Evolutionary conservation across 2,797 vertebrate species (phyloP), one percentile per base, ranked within the genome.

Genomic region (Vultur gryphus): DNA sequence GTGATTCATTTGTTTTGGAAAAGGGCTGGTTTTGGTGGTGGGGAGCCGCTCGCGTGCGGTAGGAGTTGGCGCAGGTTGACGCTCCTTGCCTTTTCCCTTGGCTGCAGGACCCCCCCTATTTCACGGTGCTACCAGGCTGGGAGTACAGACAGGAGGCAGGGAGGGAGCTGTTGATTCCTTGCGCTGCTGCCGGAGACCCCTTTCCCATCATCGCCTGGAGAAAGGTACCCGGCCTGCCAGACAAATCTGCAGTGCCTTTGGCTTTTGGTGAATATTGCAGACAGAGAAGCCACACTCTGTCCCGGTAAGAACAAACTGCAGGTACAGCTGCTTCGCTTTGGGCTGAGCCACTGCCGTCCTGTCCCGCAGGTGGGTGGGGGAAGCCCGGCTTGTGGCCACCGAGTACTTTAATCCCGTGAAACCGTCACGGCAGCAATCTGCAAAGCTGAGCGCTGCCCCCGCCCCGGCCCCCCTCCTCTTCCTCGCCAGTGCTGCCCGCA

Each of bases 41-140:
- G 37, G 67, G 51, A 31, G 39, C 43, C 0, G 4, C 52, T 67
- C 1, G 4, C 1, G 2, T 2, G 12, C 0, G 0, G 1, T 8
- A 35, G 16, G 16, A 29, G 8, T 39, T 24, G 67, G 15, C 7
- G 4, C 1, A 16, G 62, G 16, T 16, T 95, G 46, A 91, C 0
- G 4, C 59, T 87, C 82, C 39, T 87, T 82, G 52, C 44, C 29
- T 88, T 89, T 59, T 59, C 61, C 44, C 44, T 92, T 43, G 73
- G 15, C 87, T 89, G 33, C 93, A 99, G 99, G 99, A 99, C 98
- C 99, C 99, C 97, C 99, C 99, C 98, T 99, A 99, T 98, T 99
- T 99, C 98, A 99, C 99, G 96, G 99, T 99, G 99, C 99, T 99
- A 98, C 99, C 99, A 95, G 99, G 99, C 98, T 99, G 99, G 99